Base-by-base conservation (phyloP, 2,888 invertebrate genomes). In the Eilema griseolum region DNA sequence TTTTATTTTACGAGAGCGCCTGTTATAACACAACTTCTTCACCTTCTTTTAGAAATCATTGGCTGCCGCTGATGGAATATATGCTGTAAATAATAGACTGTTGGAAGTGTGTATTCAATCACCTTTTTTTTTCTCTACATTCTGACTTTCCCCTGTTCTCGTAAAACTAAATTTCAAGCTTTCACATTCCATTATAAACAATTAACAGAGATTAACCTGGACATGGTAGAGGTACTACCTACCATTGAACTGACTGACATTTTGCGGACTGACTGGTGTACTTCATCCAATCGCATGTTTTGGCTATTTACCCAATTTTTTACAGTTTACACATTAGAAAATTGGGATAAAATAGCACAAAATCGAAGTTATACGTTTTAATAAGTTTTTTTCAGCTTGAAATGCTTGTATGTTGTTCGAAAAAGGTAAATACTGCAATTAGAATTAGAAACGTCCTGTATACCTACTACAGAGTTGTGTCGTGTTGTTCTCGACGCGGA, bases 121-220 rank as follows among this genome's bases (percentile, higher is more conserved):
- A 52, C 52, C 2, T n/a, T 52, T n/a, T n/a, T 52, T 52, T 52
- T 52, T 24, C 16, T n/a, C n/a, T n/a, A 52, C 67, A 62, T 59
- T 72, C 52, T 61, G 23, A 57, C 57, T 73, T 71, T 69, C 68
- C 61, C 46, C 28, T 62, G 62, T 70, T 73, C 70, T 70, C 72
- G 67, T 12, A 1, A 56, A 14, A 20, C 46, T 20, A 52, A 52
- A n/a, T 52, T 52, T 52, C 52, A 52, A 52, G n/a, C n/a, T 52
- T 52, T 52, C 52, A n/a, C 52, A 52, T 46, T 46, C 20, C 46
- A 46, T 52, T 52, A n/a, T 46, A 46, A 20, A 14, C 7, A 46
- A 46, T 16, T 41, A 41, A 41, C 16, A 41, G 41, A 5, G 11
- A 41, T 46, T 20, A 20, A 46, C 46, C 7, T 14, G 20, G 20